Evolutionary conservation across 2,888 invertebrate species (phyloP).

Genomic region (Lasiommata megera): DNA sequence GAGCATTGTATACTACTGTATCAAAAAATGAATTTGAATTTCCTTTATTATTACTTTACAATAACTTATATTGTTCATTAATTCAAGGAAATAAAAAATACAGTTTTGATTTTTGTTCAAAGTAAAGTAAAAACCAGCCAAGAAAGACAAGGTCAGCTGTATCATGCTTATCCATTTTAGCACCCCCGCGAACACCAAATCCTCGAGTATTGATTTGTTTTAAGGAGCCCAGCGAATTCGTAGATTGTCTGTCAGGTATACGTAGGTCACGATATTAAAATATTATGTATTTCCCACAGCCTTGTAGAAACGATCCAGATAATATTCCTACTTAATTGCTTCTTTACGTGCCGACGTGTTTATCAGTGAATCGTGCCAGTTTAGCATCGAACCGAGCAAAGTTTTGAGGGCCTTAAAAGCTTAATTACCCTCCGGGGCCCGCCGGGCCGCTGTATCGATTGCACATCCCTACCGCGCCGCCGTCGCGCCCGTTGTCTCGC

Average conservation of each 20-base stretch:
- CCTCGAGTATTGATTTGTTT: slow-evolving; percentile 76
- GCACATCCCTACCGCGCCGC: slow-evolving; percentile 46
- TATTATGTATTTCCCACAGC: slow-evolving; percentile 55
- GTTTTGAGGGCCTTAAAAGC: slow-evolving; percentile 60
- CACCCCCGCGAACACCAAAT: slow-evolving; percentile 59
- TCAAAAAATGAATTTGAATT: too few relatives aligned
- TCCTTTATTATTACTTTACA: too few relatives aligned
- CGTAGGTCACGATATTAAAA: slow-evolving; percentile 36
- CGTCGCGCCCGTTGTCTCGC: slow-evolving; percentile 47
- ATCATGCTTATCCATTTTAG: slow-evolving; percentile 39
- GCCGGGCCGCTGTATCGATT: slow-evolving; percentile 75
- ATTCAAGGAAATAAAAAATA: too few relatives aligned
- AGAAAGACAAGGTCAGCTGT: slow-evolving; percentile 29
- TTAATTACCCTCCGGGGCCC: slow-evolving; percentile 48
- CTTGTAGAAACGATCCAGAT: slow-evolving; percentile 75
- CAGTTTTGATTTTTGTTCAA: too few relatives aligned
- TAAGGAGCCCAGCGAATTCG: slow-evolving; percentile 47
- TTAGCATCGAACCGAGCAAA: slow-evolving; percentile 49
- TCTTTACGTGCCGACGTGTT: slow-evolving; percentile 65
- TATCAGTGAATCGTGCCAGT: slow-evolving; percentile 70
- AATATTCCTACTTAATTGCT: slow-evolving; percentile 69
- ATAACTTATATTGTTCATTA: too few relatives aligned
- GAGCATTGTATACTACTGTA: background rate
- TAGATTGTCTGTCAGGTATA: slow-evolving; percentile 50
- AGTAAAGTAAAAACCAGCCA: slow-evolving; percentile 16